Percentiles rank a stretch among this genome's conserved stretches.
These are phyloP conservation scores for Corythucha ciliata DNA, from an alignment of 2,888 invertebrate genomes.

Conservation along the genomic window DNA sequence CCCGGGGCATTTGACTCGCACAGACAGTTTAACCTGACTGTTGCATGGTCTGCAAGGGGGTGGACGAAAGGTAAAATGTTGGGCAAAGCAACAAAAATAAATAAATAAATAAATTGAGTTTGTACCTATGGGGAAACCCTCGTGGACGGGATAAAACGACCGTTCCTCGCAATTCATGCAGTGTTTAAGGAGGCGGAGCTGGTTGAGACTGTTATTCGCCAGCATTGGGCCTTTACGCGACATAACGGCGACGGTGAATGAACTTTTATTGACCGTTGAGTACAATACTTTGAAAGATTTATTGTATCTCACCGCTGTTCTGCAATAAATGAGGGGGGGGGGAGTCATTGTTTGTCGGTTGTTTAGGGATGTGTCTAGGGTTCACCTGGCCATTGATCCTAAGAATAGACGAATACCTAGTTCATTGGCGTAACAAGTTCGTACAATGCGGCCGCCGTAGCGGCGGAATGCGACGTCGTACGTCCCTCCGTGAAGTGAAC, in stretches of 20 bases:
- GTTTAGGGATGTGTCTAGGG: background rate
- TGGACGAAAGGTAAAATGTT: background rate
- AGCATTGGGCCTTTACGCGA: slow-evolving; percentile 34
- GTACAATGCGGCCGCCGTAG: slow-evolving; percentile 37
- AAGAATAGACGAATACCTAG: slow-evolving; percentile 36
- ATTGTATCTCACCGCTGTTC: slow-evolving; percentile 37
- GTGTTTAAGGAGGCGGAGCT: slow-evolving; percentile 35
- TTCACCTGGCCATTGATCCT: slow-evolving; percentile 37
- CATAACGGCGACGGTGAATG: slow-evolving; percentile 36
- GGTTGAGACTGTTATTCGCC: slow-evolving; percentile 34
- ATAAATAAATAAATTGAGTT: slow-evolving; percentile 8
- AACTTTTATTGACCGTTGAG: slow-evolving; percentile 33
- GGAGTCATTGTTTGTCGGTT: background rate
- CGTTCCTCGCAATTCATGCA: slow-evolving; percentile 38
- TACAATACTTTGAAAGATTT: slow-evolving; percentile 36
- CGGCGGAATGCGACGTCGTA: slow-evolving; percentile 36
- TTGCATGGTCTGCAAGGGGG: slow-evolving; percentile 20
- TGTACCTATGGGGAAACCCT: slow-evolving; percentile 35
- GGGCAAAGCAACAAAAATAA: background rate
- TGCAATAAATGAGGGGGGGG: slow-evolving; percentile 17
- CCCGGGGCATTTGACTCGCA: slow-evolving; percentile 29
- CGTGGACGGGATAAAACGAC: slow-evolving; percentile 35
- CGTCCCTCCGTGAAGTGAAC: slow-evolving; percentile 35
- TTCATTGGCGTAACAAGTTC: slow-evolving; percentile 37
- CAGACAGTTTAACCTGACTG: slow-evolving; percentile 21